Evolutionary conservation across 2,888 invertebrate species (phyloP).

Genomic region (Pandemis corylana): DNA sequence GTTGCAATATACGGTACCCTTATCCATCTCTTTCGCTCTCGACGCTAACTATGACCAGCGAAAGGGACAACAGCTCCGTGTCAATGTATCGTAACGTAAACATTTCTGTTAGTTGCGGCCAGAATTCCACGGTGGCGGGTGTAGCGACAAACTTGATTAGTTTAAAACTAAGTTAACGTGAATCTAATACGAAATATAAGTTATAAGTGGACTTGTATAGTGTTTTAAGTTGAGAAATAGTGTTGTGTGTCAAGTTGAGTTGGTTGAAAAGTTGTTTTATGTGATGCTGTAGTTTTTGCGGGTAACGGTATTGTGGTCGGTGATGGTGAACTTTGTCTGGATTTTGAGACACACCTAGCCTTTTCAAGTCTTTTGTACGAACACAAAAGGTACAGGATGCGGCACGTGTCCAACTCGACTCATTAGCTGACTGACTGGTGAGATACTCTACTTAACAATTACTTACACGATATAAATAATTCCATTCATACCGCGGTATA

Average conservation of each 20-base stretch:
- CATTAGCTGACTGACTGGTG: conserved; percentile 47
- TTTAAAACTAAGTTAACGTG: conserved; percentile 36
- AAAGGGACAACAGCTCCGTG: conserved; percentile 56
- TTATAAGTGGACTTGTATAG: conserved; percentile 18
- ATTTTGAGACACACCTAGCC: conserved; percentile 71
- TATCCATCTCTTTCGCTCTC: conserved; percentile 49
- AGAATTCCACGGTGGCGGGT: conserved; percentile 66
- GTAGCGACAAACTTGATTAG: conserved; percentile 39
- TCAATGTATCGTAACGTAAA: conserved; percentile 73
- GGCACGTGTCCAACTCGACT: conserved; percentile 62
- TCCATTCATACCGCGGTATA: neutral
- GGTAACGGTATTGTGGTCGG: conserved; percentile 72
- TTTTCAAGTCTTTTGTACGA: conserved; percentile 57
- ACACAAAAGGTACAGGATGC: conserved; percentile 64
- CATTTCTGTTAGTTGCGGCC: conserved; percentile 67
- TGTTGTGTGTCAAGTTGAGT: conserved; percentile 47
- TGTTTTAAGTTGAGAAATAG: conserved; percentile 43
- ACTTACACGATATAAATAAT: neutral
- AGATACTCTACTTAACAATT: conserved; percentile 35
- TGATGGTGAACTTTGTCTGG: conserved; percentile 69
- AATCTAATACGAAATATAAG: conserved; percentile 45
- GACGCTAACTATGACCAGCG: conserved; percentile 27
- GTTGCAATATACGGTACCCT: conserved; percentile 49
- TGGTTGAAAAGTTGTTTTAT: conserved; percentile 46
- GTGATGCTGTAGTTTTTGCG: conserved; percentile 57